Evolutionary conservation across 2,113 vertebrate genomes (phyloP).

Genomic region (Corythornis madagascariensis): DNA sequence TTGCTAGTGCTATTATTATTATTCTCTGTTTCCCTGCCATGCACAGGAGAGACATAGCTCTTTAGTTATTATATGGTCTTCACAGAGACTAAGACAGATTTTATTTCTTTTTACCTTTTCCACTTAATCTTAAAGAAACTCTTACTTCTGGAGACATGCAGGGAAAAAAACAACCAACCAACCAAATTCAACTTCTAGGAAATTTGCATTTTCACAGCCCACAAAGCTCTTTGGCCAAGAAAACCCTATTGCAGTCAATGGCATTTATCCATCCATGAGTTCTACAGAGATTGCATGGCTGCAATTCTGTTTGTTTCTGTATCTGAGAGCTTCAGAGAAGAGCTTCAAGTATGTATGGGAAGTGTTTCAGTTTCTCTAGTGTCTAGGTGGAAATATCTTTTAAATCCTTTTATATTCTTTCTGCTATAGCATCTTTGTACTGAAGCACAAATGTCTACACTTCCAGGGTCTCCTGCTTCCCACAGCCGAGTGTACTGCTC

Average conservation of each 20-base stretch:
- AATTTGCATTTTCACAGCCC: background rate
- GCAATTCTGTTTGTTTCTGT: background rate
- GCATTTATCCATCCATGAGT: background rate
- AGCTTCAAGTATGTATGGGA: background rate
- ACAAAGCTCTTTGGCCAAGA: background rate
- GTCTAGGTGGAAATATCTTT: background rate
- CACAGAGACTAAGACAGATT: background rate
- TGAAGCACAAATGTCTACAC: background rate
- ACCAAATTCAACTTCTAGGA: background rate
- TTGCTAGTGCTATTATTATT: background rate
- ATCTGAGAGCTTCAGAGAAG: background rate
- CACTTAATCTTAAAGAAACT: background rate
- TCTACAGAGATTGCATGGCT: background rate
- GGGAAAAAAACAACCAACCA: background rate
- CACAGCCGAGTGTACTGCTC: background rate
- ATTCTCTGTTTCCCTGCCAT: background rate
- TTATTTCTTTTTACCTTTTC: background rate
- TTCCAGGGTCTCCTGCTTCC: background rate
- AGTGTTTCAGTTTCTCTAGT: background rate
- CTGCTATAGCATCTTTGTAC: background rate
- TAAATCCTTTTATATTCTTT: background rate
- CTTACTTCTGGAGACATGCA: background rate
- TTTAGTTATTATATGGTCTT: background rate
- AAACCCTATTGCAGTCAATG: background rate
- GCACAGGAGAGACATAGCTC: background rate